These are phyloP conservation scores for Stegastes partitus DNA, from an alignment of 2,113 vertebrate genomes.

Conservation along the genomic window DNA sequence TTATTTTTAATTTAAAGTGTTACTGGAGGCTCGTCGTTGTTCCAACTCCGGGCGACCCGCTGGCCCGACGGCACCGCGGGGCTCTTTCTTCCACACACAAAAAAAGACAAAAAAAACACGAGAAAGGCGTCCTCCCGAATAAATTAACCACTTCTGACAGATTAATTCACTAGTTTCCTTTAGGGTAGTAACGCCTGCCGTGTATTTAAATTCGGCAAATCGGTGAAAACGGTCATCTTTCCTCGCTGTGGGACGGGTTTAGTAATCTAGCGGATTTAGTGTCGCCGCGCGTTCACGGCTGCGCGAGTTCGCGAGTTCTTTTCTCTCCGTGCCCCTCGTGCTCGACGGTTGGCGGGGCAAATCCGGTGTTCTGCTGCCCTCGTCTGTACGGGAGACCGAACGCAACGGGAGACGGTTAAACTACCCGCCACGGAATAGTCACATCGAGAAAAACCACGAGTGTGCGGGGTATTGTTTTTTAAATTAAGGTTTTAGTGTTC, in stretches of 20 bases:
- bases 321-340: constrained; percentile 55
- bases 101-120: constrained; percentile 33
- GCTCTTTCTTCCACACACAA: constrained; percentile 48
- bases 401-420: background rate
- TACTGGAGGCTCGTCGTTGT: constrained; percentile 55
- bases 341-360: constrained; percentile 43
- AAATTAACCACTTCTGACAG: constrained; percentile 13
- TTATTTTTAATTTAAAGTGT: constrained; percentile 8
- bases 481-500: background rate
- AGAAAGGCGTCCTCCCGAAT: constrained; percentile 22
- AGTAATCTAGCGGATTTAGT: constrained; percentile 80
- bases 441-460: rapidly evolving
- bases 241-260: constrained; percentile 43
- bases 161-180: constrained; percentile 1
- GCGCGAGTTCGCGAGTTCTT: constrained; percentile 59
- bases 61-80: constrained; percentile 59
- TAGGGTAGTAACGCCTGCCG: background rate
- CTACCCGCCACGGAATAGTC: no score
- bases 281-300: constrained; percentile 74
- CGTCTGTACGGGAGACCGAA: constrained; percentile 31
- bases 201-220: background rate
- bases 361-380: constrained; percentile 58
- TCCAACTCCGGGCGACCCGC: constrained; percentile 64
- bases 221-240: constrained; percentile 45
- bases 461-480: background rate